Base-by-base conservation (phyloP, 2,888 invertebrate species). In the Megastigmus dorsalis region DNA sequence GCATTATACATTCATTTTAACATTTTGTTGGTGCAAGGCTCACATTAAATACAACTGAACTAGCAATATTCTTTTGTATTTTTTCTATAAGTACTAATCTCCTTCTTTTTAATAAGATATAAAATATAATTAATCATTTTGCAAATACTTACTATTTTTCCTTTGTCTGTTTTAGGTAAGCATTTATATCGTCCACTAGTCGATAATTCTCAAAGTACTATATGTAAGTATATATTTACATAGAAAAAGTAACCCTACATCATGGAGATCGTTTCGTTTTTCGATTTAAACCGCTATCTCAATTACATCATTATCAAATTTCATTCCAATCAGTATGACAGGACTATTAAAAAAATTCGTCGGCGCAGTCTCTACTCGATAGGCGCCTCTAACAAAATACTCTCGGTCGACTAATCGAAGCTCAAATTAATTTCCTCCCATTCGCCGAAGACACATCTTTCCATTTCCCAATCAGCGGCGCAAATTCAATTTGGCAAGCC, bases 121-220 rank as follows among this genome's bases (percentile, higher is more conserved):
- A n/a, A n/a, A n/a, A n/a, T n/a, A n/a, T n/a, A n/a, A n/a, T n/a
- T n/a, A n/a, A n/a, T n/a, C n/a, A n/a, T n/a, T n/a, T n/a, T n/a
- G n/a, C n/a, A n/a, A n/a, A n/a, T n/a, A n/a, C n/a, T n/a, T n/a
- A n/a, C n/a, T n/a, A n/a, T n/a, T n/a, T n/a, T n/a, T n/a, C n/a
- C n/a, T n/a, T 41, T 55, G 38, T 69, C n/a, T 69, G 38, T 60
- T 69, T 52, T 41, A 69, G 68, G 68, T 69, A 69, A 69, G 68
- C 48, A 30, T 15, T 41, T 13, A 18, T 2, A n/a, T n/a, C 13
- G 5, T 48, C 30, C 18, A 62, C 5, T 62, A 10, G n/a, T n/a
- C n/a, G n/a, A n/a, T n/a, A n/a, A 2, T n/a, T 6, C 2, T 5
- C n/a, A 2, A 43, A 60, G 0, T n/a, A 43, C n/a, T 13, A 18